A percentile compares a stretch with the other conserved stretches of the same genome.
Conservation (phyloP, 2,797 vertebrate genomes). For the Thamnophis elegans region DNA sequence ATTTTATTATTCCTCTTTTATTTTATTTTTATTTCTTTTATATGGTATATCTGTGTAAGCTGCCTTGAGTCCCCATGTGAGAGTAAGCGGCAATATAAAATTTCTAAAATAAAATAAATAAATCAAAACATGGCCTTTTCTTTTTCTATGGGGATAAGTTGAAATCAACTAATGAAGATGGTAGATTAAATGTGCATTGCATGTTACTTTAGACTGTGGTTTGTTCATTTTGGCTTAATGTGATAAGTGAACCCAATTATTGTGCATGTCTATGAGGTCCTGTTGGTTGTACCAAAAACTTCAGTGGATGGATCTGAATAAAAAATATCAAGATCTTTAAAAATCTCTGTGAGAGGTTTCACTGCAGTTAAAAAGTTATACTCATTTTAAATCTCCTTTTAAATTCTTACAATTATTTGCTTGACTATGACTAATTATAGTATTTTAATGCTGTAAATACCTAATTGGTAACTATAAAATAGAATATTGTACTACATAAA, state of each 20-base stretch:
- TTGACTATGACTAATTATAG: background rate
- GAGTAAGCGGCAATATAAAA: too few species aligned
- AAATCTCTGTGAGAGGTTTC: conserved; percentile 7
- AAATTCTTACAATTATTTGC: background rate
- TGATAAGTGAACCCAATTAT: background rate
- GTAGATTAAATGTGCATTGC: background rate
- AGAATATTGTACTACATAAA: background rate
- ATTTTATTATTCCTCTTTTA: too few species aligned
- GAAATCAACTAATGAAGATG: background rate
- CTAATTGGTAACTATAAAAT: background rate
- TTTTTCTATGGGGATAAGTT: background rate
- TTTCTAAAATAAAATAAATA: too few species aligned
- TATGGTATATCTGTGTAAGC: too few species aligned
- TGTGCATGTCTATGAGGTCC: background rate
- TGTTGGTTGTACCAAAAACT: background rate
- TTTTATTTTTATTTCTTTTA: too few species aligned
- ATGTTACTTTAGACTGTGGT: background rate
- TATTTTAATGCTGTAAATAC: background rate
- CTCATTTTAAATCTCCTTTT: conserved; percentile 10
- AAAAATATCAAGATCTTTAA: conserved; percentile 1
- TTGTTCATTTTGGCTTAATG: background rate
- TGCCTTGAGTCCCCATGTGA: too few species aligned
- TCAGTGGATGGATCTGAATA: background rate
- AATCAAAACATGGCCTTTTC: background rate
- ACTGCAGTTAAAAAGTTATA: background rate